phyloP scores from a whole-genome alignment of 2,797 vertebrate species.

The Xenopus petersii region DNA sequence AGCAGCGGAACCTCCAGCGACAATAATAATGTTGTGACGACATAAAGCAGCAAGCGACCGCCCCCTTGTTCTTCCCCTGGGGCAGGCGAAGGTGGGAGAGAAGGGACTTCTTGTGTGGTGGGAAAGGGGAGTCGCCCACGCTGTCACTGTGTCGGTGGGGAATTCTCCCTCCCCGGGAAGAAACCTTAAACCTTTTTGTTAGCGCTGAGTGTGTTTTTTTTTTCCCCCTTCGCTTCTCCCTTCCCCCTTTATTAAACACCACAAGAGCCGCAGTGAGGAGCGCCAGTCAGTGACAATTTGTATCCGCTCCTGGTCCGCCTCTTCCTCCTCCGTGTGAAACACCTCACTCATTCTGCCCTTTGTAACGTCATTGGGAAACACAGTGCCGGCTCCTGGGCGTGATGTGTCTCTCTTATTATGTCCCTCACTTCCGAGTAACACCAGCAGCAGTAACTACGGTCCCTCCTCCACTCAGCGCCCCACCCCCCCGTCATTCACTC shows the following conservation, averaged over 20 bases:
- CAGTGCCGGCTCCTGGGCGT: neutral
- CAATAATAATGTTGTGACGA: slow-evolving; percentile 35
- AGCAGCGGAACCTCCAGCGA: slow-evolving; percentile 29
- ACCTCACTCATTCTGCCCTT: neutral
- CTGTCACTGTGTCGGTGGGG: slow-evolving; percentile 25
- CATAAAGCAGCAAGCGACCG: slow-evolving; percentile 8
- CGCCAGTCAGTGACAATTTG: neutral
- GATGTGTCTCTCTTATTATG: neutral
- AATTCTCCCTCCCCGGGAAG: slow-evolving; percentile 30
- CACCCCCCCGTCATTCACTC: too few relatives aligned
- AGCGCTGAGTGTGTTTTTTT: neutral
- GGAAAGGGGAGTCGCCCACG: slow-evolving; percentile 20
- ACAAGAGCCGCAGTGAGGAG: slow-evolving; percentile 22
- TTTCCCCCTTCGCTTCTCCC: slow-evolving; percentile 2
- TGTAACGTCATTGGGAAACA: slow-evolving; percentile 20
- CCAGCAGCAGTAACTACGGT: neutral
- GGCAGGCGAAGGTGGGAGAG: slow-evolving; percentile 11
- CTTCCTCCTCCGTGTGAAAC: neutral
- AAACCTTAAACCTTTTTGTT: slow-evolving; percentile 27
- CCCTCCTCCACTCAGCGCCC: too few relatives aligned
- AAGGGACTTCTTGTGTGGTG: slow-evolving; percentile 45
- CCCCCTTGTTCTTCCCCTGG: slow-evolving; percentile 14
- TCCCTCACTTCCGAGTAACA: neutral
- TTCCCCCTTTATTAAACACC: slow-evolving; percentile 22
- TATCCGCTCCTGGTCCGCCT: slow-evolving; percentile 5